Conservation (phyloP, 2,113 vertebrate species). For the Oreochromis spilurus region DNA sequence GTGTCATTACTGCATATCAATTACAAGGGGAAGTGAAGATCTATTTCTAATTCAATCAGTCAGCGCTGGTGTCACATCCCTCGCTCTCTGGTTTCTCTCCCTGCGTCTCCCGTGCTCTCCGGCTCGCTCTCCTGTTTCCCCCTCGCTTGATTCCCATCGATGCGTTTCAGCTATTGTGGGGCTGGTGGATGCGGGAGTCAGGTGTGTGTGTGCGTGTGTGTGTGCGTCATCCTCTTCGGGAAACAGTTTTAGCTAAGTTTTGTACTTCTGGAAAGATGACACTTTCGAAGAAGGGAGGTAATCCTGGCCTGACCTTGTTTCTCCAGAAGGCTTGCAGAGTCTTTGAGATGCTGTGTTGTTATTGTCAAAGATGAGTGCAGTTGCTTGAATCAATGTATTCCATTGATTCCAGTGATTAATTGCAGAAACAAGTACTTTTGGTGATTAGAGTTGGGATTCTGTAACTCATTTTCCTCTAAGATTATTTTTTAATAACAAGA, state of each 20-base stretch:
- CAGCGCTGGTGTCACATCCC: conserved; percentile 46
- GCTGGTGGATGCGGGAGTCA: not conserved
- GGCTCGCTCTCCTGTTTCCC: not conserved
- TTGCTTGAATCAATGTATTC: not conserved
- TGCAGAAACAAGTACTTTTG: not conserved
- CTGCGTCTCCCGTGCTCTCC: not conserved
- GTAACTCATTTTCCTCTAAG: not conserved
- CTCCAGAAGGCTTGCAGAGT: not conserved
- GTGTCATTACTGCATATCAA: conserved; percentile 57
- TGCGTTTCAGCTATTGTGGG: not conserved
- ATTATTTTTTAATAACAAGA: not conserved
- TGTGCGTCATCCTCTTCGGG: not conserved
- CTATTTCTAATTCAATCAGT: conserved; percentile 67
- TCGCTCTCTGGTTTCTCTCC: conserved; percentile 12
- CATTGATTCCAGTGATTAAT: not conserved
- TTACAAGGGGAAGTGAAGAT: conserved; percentile 61
- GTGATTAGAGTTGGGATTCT: not conserved
- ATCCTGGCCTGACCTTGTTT: conserved; percentile 14
- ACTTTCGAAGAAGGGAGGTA: not conserved
- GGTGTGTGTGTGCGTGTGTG: not conserved
- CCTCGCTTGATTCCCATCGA: conserved; percentile 11
- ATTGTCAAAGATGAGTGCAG: not conserved
- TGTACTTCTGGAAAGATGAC: not conserved
- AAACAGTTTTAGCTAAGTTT: not conserved
- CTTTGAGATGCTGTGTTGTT: not conserved